Conservation (phyloP, 2,797 vertebrate genomes). For the Cryptoprocta ferox region DNA sequence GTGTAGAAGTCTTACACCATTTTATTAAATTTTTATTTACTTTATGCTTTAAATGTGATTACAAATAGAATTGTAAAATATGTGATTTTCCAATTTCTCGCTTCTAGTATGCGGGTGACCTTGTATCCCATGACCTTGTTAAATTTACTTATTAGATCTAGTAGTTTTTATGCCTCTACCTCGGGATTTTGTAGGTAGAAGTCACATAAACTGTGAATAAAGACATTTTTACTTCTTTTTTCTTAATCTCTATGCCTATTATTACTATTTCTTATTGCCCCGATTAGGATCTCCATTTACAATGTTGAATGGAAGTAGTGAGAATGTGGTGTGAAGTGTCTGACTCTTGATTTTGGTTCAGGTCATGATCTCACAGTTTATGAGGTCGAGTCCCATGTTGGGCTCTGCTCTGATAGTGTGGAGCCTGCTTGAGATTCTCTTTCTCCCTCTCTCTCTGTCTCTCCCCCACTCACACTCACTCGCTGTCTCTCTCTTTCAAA, state of each 20-base stretch:
- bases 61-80: background rate
- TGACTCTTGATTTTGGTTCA: no score
- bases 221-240: background rate
- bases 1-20: background rate
- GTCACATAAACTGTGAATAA: background rate
- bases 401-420: no score
- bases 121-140: background rate
- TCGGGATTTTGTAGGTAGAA: background rate
- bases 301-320: background rate
- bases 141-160: background rate
- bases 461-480: no score
- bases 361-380: no score
- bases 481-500: no score
- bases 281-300: background rate
- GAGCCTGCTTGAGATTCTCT: no score
- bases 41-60: background rate
- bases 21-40: conserved; percentile 11
- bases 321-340: background rate
- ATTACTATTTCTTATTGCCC: background rate
- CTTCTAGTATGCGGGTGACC: background rate
- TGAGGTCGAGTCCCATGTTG: no score
- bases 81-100: background rate
- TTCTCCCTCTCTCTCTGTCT: no score
- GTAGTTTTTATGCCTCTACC: background rate
- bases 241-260: background rate